Conservation (phyloP, 2,113 vertebrate genomes). For the Epinephelus cyanopodus region DNA sequence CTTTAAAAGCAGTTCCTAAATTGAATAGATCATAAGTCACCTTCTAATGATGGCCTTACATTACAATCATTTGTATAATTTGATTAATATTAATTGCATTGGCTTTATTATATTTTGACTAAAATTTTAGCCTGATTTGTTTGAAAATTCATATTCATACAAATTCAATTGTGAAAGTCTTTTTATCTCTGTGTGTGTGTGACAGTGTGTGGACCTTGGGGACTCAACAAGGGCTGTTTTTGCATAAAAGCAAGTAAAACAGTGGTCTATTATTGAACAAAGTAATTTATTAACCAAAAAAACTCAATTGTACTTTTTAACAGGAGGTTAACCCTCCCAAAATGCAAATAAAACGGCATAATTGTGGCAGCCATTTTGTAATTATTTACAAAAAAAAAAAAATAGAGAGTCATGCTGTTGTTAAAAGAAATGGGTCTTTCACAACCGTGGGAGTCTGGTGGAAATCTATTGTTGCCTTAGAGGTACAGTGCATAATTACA, state of each 20-base stretch:
- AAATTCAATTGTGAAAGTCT: neutral
- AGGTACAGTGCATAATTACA: neutral
- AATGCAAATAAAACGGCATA: neutral
- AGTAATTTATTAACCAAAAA: neutral
- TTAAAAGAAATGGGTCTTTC: neutral
- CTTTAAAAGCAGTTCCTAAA: neutral
- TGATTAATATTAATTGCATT: neutral
- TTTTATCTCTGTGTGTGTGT: neutral
- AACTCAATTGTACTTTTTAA: neutral
- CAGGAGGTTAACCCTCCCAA: neutral
- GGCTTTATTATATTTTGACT: neutral
- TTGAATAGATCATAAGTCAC: neutral
- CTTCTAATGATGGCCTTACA: neutral
- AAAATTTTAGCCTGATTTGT: neutral
- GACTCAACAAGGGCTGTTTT: neutral
- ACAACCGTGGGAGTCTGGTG: neutral
- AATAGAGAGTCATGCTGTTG: neutral
- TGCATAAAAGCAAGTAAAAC: neutral
- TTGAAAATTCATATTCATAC: neutral
- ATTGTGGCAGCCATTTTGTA: neutral
- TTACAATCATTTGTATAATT: no score
- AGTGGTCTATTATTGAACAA: neutral
- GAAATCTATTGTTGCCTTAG: neutral
- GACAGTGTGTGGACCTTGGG: neutral
- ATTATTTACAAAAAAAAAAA: neutral